Evolutionary conservation across 1,140 invertebrate species (phyloP), one percentile per base, ranked within the genome.

Genomic region (Bombus sylvicola): DNA sequence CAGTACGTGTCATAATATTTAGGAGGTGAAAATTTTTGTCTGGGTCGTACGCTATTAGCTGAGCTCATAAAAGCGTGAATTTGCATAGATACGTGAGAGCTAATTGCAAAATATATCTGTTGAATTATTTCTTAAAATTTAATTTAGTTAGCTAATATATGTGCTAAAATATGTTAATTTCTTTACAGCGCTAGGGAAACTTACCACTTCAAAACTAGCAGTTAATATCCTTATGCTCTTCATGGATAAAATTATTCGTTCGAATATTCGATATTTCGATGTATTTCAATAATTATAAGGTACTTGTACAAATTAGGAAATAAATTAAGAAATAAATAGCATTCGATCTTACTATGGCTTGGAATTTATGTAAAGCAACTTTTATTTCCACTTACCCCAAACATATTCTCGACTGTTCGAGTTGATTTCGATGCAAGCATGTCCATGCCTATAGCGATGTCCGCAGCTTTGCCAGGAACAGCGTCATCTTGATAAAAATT

Each of bases 401-500:
- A 98, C 99, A 99, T 99, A 93, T 99, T 99, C 94, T 98, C 97
- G 86, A 99, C 98, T 12, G 98, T 98, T 83, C 97, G 96, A 2
- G 97, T 96, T 90, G 98, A 97, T 93, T 98, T 98, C 0, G 99
- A 99, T 3, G 99, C 99, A 85, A 99, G 95, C 99, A 99, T 99
- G 0, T 99, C 98, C 96, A 99, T 97, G 69, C 99, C 99, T 98
- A 99, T 99, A 9, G 98, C 98, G 72, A 99, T 98, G 83, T 98
- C 99, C 85, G 99, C 99, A 39, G 99, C 99, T 96, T 99, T 99
- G 43, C 98, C 99, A 66, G 98, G 99, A 0, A 99, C 98, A 9
- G 99, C 99, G 96, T 99, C 99, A 95, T 99, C 99, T 96, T 99
- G 98, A 94, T 99, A 99, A 53, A 99, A 96, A 95, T 99, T 99